These are phyloP conservation scores for Zaprionus taronus DNA, from an alignment of 1,140 invertebrate genomes.

Conservation along the genomic window DNA sequence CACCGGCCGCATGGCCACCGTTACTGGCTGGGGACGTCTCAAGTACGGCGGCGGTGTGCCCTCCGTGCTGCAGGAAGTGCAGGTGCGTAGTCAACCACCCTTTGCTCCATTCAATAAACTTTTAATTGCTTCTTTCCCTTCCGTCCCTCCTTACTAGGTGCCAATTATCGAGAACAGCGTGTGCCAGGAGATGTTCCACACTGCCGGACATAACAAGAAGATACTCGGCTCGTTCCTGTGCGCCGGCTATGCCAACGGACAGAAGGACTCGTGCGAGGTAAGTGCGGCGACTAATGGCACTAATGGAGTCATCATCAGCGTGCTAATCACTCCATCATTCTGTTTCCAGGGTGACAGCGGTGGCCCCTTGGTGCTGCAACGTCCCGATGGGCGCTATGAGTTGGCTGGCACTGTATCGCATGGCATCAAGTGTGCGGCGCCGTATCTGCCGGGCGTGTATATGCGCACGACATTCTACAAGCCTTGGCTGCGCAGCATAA, in stretches of 20 bases:
- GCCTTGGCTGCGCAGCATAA: constrained; percentile 94
- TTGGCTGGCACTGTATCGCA: constrained; percentile 97
- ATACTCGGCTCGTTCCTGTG: constrained; percentile 96
- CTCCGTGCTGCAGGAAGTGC: constrained; percentile 94
- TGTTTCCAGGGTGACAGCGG: constrained; percentile 94
- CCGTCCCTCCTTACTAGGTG: constrained; percentile 85
- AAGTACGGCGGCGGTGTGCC: constrained; percentile 94
- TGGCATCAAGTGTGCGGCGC: constrained; percentile 96
- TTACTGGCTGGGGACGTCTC: constrained; percentile 91
- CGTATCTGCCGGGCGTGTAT: constrained; percentile 95
- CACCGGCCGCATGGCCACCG: constrained; percentile 92
- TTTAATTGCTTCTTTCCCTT: neutral
- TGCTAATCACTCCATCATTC: constrained; percentile 6
- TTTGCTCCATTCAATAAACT: constrained; percentile 3
- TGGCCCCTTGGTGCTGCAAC: constrained; percentile 93
- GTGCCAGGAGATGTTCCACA: constrained; percentile 97
- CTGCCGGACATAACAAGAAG: constrained; percentile 93
- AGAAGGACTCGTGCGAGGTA: constrained; percentile 97
- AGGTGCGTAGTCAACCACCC: constrained; percentile 84
- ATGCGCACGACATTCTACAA: constrained; percentile 96
- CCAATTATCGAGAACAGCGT: constrained; percentile 95
- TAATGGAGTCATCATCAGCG: neutral
- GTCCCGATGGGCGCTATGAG: constrained; percentile 93
- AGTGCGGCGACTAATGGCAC: constrained; percentile 50
- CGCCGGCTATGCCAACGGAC: constrained; percentile 95